Evolutionary conservation across 2,113 vertebrate genomes (phyloP).

Genomic region (Lonchura striata): DNA sequence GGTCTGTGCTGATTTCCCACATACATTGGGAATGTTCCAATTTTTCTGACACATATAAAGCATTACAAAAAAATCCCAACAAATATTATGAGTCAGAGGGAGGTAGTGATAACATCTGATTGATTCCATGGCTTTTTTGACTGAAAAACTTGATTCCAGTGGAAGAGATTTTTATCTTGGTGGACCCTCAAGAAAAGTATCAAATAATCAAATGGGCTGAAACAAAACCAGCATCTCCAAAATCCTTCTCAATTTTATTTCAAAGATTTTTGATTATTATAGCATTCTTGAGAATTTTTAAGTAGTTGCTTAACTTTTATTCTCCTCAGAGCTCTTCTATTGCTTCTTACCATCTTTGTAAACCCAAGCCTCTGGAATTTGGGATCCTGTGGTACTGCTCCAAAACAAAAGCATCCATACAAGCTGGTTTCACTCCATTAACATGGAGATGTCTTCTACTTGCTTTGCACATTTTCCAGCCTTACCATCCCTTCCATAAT

Average conservation of each 20-base stretch:
- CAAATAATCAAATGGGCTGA: neutral
- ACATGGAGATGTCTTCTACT: neutral
- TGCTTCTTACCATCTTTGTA: neutral
- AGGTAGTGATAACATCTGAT: neutral
- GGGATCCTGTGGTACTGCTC: neutral
- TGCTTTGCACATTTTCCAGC: neutral
- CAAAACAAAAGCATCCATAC: neutral
- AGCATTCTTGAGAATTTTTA: neutral
- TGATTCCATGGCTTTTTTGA: neutral
- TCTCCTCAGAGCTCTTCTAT: neutral
- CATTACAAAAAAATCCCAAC: neutral
- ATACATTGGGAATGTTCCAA: neutral
- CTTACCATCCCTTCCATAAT: neutral
- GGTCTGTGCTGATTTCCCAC: neutral
- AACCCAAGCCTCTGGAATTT: neutral
- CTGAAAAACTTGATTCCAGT: neutral
- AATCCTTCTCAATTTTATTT: neutral
- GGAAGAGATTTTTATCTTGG: neutral
- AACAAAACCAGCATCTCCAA: neutral
- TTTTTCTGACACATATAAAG: neutral
- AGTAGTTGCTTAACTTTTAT: neutral
- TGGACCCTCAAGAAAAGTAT: neutral
- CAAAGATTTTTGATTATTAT: neutral
- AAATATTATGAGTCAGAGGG: neutral
- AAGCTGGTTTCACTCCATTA: neutral